Conservation (phyloP, 2,797 vertebrate species). For the Bradypodion ventrale region DNA sequence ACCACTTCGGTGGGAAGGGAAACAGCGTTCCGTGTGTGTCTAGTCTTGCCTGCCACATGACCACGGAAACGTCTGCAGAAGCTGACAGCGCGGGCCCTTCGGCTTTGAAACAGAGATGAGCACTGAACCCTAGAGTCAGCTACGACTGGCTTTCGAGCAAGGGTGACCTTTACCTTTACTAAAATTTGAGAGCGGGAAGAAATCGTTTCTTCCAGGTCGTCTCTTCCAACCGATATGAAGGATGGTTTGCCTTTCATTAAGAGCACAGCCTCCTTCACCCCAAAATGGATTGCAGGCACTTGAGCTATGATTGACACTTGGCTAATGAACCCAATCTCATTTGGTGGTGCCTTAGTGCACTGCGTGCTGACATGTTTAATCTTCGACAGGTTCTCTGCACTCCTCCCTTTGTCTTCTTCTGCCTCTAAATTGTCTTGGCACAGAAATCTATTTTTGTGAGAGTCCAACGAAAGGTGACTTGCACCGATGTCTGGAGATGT, state of each 20-base stretch:
- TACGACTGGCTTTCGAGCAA: no score
- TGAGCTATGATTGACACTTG: slow-evolving; percentile 9
- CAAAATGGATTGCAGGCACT: not conserved
- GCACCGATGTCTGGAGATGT: not conserved
- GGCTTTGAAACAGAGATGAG: no score
- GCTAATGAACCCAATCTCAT: slow-evolving; percentile 7
- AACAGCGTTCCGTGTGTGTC: no score
- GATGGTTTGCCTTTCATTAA: not conserved
- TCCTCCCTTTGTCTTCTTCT: not conserved
- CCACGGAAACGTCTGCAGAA: no score
- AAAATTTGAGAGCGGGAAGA: no score
- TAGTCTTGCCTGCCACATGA: no score
- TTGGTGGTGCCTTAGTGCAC: not conserved
- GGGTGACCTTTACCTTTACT: no score
- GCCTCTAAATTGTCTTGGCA: not conserved
- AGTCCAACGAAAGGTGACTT: not conserved
- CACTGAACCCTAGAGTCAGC: no score
- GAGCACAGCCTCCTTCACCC: not conserved
- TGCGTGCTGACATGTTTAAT: slow-evolving; percentile 9
- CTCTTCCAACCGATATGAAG: not conserved
- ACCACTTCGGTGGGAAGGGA: no score
- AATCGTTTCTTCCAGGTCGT: not conserved
- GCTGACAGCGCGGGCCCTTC: no score
- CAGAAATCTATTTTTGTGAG: slow-evolving; percentile 14
- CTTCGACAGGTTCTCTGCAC: not conserved